These are phyloP conservation scores for Fundulus diaphanus DNA, from an alignment of 2,797 vertebrate genomes.

Conservation along the genomic window DNA sequence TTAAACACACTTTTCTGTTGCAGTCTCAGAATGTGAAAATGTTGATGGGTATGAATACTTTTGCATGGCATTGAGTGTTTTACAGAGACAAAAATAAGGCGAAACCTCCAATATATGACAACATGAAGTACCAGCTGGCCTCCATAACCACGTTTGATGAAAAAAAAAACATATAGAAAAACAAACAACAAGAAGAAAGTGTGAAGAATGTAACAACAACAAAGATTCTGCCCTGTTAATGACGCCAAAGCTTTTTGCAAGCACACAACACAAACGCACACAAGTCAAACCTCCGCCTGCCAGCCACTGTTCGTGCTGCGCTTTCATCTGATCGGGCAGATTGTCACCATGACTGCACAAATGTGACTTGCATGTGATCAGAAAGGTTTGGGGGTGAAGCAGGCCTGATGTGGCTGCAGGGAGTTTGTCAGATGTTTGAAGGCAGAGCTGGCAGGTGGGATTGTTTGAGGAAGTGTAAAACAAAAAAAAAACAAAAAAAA, in stretches of 20 bases:
- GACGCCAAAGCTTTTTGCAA: conserved; percentile 29
- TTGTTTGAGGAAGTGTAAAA: conserved; percentile 1
- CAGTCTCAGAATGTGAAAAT: background rate
- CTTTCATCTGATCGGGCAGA: conserved; percentile 56
- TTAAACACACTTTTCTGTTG: background rate
- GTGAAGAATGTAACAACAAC: conserved; percentile 11
- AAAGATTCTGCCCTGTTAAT: conserved; percentile 38
- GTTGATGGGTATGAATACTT: background rate
- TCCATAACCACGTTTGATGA: conserved; percentile 1
- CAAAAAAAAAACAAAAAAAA: no score
- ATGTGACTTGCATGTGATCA: conserved; percentile 66
- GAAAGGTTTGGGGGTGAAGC: conserved; percentile 26
- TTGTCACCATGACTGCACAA: conserved; percentile 57
- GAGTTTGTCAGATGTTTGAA: conserved; percentile 38
- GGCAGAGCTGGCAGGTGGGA: conserved; percentile 21
- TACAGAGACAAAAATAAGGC: background rate
- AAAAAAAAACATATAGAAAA: conserved; percentile 29
- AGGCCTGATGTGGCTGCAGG: conserved; percentile 26
- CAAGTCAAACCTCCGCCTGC: conserved; percentile 15
- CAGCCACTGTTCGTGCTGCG: conserved; percentile 30
- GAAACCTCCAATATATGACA: no score
- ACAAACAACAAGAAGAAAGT: conserved; percentile 22
- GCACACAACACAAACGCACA: conserved; percentile 2
- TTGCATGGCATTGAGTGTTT: background rate
- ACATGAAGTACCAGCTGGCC: background rate